Conservation (phyloP, 1,140 invertebrate species). For the Euura saliciscinereae region DNA sequence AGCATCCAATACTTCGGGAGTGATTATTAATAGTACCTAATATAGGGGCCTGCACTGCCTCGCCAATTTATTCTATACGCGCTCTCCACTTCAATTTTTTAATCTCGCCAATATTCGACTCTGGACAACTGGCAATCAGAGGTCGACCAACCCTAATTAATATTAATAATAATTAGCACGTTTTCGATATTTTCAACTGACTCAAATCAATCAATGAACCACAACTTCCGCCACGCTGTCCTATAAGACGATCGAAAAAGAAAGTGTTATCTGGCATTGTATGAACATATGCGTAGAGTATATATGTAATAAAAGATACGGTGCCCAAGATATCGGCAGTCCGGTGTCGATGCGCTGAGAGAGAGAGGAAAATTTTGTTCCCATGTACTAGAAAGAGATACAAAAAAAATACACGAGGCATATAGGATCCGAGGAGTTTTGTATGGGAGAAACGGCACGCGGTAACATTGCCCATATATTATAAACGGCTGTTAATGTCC, state of each 20-base stretch:
- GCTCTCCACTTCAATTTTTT: constrained; percentile 1
- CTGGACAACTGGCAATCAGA: too few relatives aligned
- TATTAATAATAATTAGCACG: too few relatives aligned
- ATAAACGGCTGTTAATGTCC: constrained; percentile 7
- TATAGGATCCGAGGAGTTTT: background rate
- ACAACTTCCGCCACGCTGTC: too few relatives aligned
- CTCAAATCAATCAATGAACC: too few relatives aligned
- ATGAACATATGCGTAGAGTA: too few relatives aligned
- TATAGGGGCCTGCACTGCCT: background rate
- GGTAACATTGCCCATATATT: constrained; percentile 1
- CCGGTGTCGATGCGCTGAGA: background rate
- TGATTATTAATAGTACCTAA: constrained; percentile 1
- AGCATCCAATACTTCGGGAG: background rate
- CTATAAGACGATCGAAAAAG: too few relatives aligned
- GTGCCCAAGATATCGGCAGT: background rate
- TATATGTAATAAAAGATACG: background rate
- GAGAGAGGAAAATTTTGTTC: too few relatives aligned
- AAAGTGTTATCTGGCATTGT: too few relatives aligned
- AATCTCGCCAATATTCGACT: background rate
- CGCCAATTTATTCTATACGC: constrained; percentile 1
- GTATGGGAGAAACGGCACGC: background rate
- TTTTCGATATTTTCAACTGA: too few relatives aligned
- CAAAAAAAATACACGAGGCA: too few relatives aligned
- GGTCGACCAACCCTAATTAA: too few relatives aligned
- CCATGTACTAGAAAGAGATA: too few relatives aligned